phyloP scores from a whole-genome alignment of 2,797 vertebrate species.

The Thripadectes ignobilis region DNA sequence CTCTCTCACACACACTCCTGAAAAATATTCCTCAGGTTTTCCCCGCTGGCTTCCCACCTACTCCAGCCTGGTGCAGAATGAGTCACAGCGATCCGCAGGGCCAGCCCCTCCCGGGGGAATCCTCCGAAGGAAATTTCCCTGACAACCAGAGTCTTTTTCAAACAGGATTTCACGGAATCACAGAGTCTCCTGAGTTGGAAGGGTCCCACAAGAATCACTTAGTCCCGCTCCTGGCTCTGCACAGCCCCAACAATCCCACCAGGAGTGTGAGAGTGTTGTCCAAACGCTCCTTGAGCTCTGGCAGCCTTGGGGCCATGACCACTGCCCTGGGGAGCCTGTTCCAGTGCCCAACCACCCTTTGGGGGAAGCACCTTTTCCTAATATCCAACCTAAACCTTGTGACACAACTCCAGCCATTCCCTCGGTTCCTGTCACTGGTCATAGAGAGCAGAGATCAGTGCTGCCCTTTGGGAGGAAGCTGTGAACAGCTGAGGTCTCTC shows the following conservation, averaged over 20 bases:
- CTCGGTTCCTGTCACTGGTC: neutral
- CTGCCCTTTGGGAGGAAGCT: neutral
- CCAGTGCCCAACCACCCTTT: neutral
- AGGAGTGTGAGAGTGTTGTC: rapidly evolving
- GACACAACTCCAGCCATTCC: neutral
- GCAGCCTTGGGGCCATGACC: neutral
- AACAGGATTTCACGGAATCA: neutral
- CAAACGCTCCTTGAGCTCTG: rapidly evolving
- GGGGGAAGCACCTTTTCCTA: neutral
- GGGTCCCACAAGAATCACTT: neutral
- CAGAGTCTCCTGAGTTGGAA: neutral
- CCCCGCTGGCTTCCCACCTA: neutral
- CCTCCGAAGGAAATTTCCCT: neutral
- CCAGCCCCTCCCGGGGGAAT: neutral
- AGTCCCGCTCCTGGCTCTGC: neutral
- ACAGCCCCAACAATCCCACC: neutral
- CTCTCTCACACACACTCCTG: neutral
- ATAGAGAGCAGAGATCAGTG: neutral
- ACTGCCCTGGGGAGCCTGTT: neutral
- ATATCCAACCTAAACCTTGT: neutral
- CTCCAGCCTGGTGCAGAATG: neutral
- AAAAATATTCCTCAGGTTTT: neutral
- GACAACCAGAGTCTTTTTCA: neutral
- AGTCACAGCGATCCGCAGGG: neutral
- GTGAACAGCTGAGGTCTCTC: neutral